Evolutionary conservation across 2,113 vertebrate genomes (phyloP).

Genomic region (Oreochromis spilurus): DNA sequence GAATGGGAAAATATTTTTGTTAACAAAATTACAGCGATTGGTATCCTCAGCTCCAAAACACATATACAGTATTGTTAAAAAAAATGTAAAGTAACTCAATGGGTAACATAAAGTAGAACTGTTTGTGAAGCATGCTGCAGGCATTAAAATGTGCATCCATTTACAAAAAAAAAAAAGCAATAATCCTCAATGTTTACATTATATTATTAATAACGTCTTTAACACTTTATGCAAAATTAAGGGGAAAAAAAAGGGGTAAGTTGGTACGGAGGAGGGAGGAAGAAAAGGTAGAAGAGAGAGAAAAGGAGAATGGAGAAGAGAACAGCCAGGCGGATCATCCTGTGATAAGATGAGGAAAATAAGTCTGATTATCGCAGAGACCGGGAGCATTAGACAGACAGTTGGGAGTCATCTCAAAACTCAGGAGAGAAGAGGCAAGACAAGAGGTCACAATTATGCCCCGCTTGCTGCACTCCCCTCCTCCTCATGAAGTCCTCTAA

Average conservation of each 20-base stretch:
- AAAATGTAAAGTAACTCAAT: background rate
- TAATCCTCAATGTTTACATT: background rate
- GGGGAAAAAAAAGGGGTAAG: background rate
- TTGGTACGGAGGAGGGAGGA: background rate
- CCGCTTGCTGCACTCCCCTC: conserved; percentile 76
- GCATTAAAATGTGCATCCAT: background rate
- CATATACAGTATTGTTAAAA: background rate
- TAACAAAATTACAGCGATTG: background rate
- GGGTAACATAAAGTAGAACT: background rate
- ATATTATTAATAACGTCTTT: background rate
- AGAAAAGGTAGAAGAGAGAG: background rate
- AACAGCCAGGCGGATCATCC: conserved; percentile 71
- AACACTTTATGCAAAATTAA: background rate
- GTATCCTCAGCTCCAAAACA: background rate
- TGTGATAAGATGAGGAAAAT: conserved; percentile 87
- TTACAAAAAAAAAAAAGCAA: accelerated
- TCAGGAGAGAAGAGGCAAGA: conserved; percentile 87
- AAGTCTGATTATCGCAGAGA: conserved; percentile 88
- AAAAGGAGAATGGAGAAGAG: background rate
- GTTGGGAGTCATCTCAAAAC: conserved; percentile 88
- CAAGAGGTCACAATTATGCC: conserved; percentile 98
- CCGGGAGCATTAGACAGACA: conserved; percentile 85
- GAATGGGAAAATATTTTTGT: background rate
- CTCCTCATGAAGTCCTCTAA: conserved; percentile 81
- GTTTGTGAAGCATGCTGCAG: background rate